These are phyloP conservation scores for Epistrophella euchroma DNA, from an alignment of 2,888 invertebrate species.

Conservation along the genomic window DNA sequence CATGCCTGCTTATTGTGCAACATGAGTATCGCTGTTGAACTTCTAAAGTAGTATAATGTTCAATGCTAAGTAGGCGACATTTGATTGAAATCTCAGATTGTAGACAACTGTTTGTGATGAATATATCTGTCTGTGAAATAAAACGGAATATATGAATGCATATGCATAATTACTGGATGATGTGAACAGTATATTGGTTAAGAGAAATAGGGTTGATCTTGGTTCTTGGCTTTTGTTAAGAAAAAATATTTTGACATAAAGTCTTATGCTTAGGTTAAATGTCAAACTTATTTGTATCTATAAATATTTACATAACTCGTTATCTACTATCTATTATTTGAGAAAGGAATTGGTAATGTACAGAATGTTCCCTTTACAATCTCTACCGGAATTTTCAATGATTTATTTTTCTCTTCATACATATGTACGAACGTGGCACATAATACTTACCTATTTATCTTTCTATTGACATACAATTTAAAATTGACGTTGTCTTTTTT, in stretches of 20 bases:
- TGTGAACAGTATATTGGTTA: background rate
- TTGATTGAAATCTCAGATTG: slow-evolving; percentile 64
- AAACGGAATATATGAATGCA: slow-evolving; percentile 37
- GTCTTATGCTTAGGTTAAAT: slow-evolving; percentile 18
- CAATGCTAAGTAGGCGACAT: slow-evolving; percentile 64
- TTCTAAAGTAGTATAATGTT: slow-evolving; percentile 38
- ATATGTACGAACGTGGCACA: too few species aligned
- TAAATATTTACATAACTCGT: background rate
- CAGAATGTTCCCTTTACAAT: background rate
- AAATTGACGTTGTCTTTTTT: too few species aligned
- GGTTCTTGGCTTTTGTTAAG: background rate
- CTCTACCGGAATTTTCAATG: too few species aligned
- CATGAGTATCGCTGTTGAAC: slow-evolving; percentile 13
- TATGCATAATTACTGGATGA: slow-evolving; percentile 48
- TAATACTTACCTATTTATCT: too few species aligned
- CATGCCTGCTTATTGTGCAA: background rate
- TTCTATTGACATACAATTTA: too few species aligned
- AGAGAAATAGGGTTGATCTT: background rate
- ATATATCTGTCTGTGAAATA: slow-evolving; percentile 40
- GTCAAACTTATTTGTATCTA: slow-evolving; percentile 9
- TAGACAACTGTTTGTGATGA: slow-evolving; percentile 3
- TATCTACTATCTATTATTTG: background rate
- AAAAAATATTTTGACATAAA: background rate
- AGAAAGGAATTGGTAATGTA: background rate
- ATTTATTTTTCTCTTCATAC: too few species aligned